Evolutionary conservation across 2,888 invertebrate species (phyloP), one percentile per base, ranked within the genome.

Genomic region (Drosophila tanythrix): DNA sequence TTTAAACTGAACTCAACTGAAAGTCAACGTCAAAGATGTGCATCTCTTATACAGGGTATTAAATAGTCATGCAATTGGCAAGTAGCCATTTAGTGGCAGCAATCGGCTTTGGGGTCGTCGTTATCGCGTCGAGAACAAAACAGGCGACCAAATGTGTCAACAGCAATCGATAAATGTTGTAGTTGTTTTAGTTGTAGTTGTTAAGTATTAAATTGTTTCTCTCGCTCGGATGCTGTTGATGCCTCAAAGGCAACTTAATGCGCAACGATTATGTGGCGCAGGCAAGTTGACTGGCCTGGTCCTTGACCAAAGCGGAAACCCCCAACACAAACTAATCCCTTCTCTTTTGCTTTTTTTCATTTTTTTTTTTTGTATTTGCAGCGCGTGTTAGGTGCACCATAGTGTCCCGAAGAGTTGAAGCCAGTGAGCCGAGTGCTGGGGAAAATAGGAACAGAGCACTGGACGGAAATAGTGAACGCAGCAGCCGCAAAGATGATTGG

Each of bases 401-500:
- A 69, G 57, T 56, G 59, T 61, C 21, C 25, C 60, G 52, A 35
- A 50, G 29, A 38, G 63, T 48, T 63, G 59, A 58, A 62, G 31
- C 27, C 57, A 71, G 53, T 46, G 51, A 67, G 51, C 74, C 62
- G 33, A 43, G 67, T 72, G 67, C 66, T 70, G 71, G 82, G 58
- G 70, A 68, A 62, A 55, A 74, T 73, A 74, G 81, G 78, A 60
- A 55, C 52, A 70, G 76, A 74, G 70, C 74, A 60, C 82, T 87
- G 89, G 89, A 89, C 82, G 73, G 77, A 75, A 71, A 48, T 55
- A 67, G 53, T 68, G 70, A 53, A 63, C 43, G 52, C 51, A 60
- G 67, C 56, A 46, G 68, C 71, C 57, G 63, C 51, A 80, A 92
- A 87, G 78, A 93, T 93, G 93, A 93, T 93, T 83, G 94, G 94